A percentile compares a stretch with the other conserved stretches of the same genome.
These are phyloP conservation scores for Apaloderma vittatum DNA, from an alignment of 2,113 vertebrate species.

Conservation along the genomic window DNA sequence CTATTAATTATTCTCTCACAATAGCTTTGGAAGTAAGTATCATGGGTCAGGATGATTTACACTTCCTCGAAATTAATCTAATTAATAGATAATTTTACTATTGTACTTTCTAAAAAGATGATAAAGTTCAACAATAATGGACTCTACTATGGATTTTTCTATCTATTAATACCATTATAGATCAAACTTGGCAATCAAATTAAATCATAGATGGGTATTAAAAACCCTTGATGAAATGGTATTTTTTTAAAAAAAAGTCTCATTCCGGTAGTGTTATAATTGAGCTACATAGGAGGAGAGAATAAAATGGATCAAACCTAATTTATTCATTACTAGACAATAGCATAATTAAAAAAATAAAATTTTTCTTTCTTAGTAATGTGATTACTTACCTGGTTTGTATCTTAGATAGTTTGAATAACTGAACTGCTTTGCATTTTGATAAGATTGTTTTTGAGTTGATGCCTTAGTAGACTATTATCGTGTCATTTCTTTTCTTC, in stretches of 20 bases:
- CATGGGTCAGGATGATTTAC: constrained; percentile 62
- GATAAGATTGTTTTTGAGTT: background rate
- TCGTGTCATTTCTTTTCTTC: background rate
- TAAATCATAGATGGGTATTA: constrained; percentile 56
- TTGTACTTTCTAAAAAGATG: constrained; percentile 57
- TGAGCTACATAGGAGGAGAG: constrained; percentile 40
- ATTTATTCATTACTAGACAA: constrained; percentile 57
- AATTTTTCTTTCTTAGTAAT: background rate
- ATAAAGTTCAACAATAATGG: constrained; percentile 65
- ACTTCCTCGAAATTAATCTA: constrained; percentile 68
- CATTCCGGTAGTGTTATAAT: constrained; percentile 43
- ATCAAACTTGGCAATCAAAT: constrained; percentile 47
- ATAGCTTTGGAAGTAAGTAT: constrained; percentile 57
- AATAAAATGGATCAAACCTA: constrained; percentile 55
- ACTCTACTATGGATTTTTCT: constrained; percentile 68
- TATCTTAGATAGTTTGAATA: background rate
- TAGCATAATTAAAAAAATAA: constrained; percentile 51
- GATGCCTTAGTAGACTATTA: background rate
- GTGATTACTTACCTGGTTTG: background rate
- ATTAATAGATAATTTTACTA: constrained; percentile 69
- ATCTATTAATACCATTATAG: constrained; percentile 61
- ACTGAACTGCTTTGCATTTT: background rate
- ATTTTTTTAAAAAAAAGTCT: constrained; percentile 20
- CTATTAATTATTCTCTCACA: constrained; percentile 61
- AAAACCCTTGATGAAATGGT: constrained; percentile 52